These are phyloP conservation scores for Hybos culiciformis DNA, from an alignment of 2,888 invertebrate genomes.

Conservation along the genomic window DNA sequence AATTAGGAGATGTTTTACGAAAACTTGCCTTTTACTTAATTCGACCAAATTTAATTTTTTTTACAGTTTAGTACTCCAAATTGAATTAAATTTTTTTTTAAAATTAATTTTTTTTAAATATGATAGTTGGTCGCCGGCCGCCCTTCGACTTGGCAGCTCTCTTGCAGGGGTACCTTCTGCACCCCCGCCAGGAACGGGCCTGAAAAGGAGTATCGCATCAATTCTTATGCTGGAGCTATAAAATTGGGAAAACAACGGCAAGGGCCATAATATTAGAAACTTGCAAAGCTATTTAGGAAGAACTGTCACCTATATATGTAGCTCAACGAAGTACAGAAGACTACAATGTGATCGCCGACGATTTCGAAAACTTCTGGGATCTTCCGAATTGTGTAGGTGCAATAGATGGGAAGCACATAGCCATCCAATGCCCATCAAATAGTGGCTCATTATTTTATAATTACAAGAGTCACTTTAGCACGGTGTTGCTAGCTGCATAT, in stretches of 20 bases:
- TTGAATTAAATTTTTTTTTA: no score
- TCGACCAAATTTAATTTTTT: no score
- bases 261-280: conserved; percentile 8
- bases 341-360: conserved; percentile 1
- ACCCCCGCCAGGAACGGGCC: no score
- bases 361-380: conserved; percentile 12
- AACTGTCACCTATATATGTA: conserved; percentile 2
- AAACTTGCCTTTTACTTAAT: no score
- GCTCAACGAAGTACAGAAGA: conserved; percentile 4
- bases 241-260: conserved; percentile 8
- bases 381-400: conserved; percentile 19
- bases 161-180: no score
- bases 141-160: no score
- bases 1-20: no score
- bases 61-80: no score
- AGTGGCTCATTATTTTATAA: conserved; percentile 20
- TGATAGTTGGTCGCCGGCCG: no score
- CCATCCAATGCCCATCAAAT: conserved; percentile 18
- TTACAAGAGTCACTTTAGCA: conserved; percentile 21
- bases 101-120: no score
- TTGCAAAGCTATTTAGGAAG: conserved; percentile 9
- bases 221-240: no score
- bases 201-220: no score
- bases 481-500: conserved; percentile 21
- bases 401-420: conserved; percentile 20